These are phyloP conservation scores for Cyanoderma ruficeps DNA, from an alignment of 2,113 vertebrate genomes.

Conservation along the genomic window DNA sequence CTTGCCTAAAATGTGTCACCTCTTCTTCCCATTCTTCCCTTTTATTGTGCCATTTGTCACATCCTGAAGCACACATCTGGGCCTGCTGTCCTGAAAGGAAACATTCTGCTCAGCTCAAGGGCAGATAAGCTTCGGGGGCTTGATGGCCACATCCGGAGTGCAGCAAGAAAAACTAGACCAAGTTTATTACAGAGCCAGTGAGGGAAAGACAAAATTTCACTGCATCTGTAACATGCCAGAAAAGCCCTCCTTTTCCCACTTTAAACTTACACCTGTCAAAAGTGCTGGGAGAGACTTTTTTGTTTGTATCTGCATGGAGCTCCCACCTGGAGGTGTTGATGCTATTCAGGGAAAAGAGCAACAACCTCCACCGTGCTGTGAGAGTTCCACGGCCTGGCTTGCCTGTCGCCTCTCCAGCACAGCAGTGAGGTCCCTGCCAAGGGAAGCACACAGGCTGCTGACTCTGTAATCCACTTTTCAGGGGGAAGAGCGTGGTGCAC, in stretches of 20 bases:
- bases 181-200: neutral
- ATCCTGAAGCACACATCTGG: neutral
- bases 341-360: neutral
- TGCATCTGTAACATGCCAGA: fast-evolving
- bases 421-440: neutral
- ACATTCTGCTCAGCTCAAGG: neutral
- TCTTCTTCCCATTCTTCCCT: neutral
- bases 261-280: neutral
- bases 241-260: neutral
- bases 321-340: neutral
- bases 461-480: neutral
- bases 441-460: neutral
- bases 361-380: fast-evolving
- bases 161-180: neutral
- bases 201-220: neutral
- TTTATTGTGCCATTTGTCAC: neutral
- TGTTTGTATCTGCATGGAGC: neutral
- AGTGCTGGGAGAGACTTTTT: neutral
- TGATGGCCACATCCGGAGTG: neutral
- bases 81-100: neutral
- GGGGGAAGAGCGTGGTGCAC: neutral
- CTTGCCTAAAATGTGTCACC: neutral
- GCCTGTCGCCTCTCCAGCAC: neutral
- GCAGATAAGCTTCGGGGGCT: fast-evolving
- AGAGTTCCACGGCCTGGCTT: neutral